Conservation (phyloP, 2,797 vertebrate genomes). For the Sebastes trivittatus region DNA sequence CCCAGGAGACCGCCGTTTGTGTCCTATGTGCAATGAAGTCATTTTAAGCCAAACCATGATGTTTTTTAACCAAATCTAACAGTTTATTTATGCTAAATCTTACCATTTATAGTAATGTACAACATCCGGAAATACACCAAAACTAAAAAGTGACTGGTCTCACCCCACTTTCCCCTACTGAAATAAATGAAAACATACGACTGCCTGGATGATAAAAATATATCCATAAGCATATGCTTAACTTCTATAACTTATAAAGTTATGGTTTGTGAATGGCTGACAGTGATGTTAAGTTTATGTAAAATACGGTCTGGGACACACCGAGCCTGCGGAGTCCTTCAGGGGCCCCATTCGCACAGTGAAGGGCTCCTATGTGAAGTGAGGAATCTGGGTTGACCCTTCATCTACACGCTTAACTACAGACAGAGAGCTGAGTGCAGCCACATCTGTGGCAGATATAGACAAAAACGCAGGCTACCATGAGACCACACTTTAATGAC, state of each 20-base stretch:
- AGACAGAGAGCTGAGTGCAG: constrained; percentile 28
- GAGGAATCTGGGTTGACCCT: constrained; percentile 47
- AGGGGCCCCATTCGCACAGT: constrained; percentile 7
- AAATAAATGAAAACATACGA: background rate
- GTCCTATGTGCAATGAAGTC: too few species aligned
- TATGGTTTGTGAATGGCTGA: background rate
- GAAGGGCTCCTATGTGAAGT: constrained; percentile 11
- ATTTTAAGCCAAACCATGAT: too few species aligned
- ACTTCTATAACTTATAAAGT: background rate
- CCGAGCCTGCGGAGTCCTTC: background rate
- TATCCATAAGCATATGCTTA: background rate
- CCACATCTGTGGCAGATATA: constrained; percentile 65
- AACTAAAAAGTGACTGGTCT: background rate
- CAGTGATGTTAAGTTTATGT: background rate
- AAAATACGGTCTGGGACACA: constrained; percentile 9
- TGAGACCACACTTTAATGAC: constrained; percentile 77
- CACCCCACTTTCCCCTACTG: background rate
- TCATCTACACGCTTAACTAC: constrained; percentile 43
- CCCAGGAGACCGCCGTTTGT: too few species aligned
- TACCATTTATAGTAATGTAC: background rate
- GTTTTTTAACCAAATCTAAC: background rate
- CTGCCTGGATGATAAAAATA: background rate
- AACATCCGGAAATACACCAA: background rate
- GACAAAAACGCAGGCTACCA: constrained; percentile 60
- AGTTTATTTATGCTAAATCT: background rate